These are phyloP conservation scores for Sclerodermus sp. DNA, from an alignment of 2,888 invertebrate genomes.

Conservation along the genomic window DNA sequence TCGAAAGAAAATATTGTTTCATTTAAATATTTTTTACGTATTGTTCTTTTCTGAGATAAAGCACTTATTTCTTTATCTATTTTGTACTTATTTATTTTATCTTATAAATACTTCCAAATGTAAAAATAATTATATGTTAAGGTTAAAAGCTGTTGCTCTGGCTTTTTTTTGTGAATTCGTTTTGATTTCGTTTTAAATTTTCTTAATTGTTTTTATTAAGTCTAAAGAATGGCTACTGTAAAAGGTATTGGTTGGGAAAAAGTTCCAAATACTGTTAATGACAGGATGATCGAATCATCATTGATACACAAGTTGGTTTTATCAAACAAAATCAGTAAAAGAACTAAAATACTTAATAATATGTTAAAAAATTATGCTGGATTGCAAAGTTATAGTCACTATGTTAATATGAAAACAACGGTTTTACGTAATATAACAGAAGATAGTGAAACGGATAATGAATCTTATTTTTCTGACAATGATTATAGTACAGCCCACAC, in stretches of 20 bases:
- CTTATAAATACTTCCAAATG: too few species aligned
- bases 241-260: conserved; percentile 20
- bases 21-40: too few species aligned
- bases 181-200: not conserved
- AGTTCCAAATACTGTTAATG: conserved; percentile 13
- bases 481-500: conserved; percentile 12
- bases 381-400: conserved; percentile 22
- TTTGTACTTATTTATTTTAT: too few species aligned
- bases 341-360: conserved; percentile 26
- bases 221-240: not conserved
- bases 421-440: conserved; percentile 20
- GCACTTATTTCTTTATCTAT: too few species aligned
- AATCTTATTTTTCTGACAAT: conserved; percentile 5
- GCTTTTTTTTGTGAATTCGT: not conserved
- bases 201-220: not conserved
- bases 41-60: too few species aligned
- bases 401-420: conserved; percentile 22
- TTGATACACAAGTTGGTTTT: conserved; percentile 17
- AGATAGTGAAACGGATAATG: conserved; percentile 20
- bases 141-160: not conserved
- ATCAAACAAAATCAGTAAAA: conserved; percentile 15
- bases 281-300: conserved; percentile 19
- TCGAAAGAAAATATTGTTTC: too few species aligned
- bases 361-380: conserved; percentile 11
- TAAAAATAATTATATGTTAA: too few species aligned